Evolutionary conservation across 2,113 vertebrate genomes (phyloP).

Genomic region (Amblyopsis rosae): DNA sequence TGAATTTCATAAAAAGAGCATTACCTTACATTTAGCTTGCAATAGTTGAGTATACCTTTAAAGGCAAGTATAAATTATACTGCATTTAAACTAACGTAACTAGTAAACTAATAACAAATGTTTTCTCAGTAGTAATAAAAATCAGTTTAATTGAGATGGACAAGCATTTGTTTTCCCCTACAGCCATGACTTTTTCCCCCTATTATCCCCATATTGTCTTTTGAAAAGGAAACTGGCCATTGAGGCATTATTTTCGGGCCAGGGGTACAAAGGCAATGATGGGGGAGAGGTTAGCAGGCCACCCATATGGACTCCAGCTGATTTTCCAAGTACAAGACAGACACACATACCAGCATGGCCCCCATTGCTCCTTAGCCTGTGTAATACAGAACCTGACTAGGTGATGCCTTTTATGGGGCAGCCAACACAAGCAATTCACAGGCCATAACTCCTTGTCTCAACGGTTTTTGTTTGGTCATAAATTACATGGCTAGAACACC

Average conservation of each 20-base stretch:
- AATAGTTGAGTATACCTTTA: too few relatives aligned
- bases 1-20: too few relatives aligned
- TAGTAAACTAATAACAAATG: background rate
- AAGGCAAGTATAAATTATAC: too few relatives aligned
- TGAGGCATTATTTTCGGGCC: background rate
- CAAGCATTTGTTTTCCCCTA: background rate
- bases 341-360: conserved; percentile 18
- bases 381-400: conserved; percentile 64
- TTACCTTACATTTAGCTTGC: too few relatives aligned
- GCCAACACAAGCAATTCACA: conserved; percentile 83
- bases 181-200: background rate
- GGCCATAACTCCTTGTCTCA: conserved; percentile 81
- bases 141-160: too few relatives aligned
- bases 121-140: background rate
- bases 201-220: background rate
- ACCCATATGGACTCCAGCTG: conserved; percentile 84
- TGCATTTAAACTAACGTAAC: too few relatives aligned
- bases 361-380: conserved; percentile 21
- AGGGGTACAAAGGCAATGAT: conserved; percentile 15
- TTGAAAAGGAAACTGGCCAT: background rate
- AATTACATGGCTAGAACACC: conserved; percentile 74
- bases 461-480: conserved; percentile 77
- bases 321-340: conserved; percentile 57
- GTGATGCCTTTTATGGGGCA: conserved; percentile 77
- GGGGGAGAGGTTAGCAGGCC: conserved; percentile 51